A percentile compares a stretch with the other conserved stretches of the same genome.
phyloP scores from a whole-genome alignment of 1,140 invertebrate genomes.

The Leptopilina clavipes region DNA sequence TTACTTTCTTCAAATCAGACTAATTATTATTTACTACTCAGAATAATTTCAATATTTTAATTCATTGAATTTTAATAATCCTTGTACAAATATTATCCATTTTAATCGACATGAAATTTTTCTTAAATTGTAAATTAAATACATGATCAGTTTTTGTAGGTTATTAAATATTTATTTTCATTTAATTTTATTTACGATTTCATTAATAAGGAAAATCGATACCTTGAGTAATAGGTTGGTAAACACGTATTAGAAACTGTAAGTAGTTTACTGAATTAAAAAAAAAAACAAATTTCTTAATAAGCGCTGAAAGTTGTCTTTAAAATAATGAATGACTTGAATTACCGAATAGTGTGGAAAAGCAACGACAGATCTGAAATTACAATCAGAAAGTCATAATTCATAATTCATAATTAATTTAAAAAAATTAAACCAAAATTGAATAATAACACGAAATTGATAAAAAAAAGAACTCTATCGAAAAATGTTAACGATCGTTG shows the following conservation, averaged over 20 bases:
- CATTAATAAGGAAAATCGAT: neutral
- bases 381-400: neutral
- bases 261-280: neutral
- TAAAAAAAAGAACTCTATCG: too few relatives aligned
- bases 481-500: neutral
- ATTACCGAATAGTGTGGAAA: neutral
- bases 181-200: neutral
- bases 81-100: too few relatives aligned
- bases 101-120: too few relatives aligned
- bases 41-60: too few relatives aligned
- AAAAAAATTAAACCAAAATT: neutral
- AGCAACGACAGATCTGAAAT: neutral
- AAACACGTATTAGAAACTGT: slow-evolving; percentile 1
- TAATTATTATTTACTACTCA: too few relatives aligned
- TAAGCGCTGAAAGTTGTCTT: slow-evolving; percentile 3
- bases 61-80: too few relatives aligned
- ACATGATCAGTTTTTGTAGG: neutral
- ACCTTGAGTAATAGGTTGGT: neutral
- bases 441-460: neutral
- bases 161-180: too few relatives aligned
- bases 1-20: too few relatives aligned
- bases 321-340: slow-evolving; percentile 15
- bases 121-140: too few relatives aligned
- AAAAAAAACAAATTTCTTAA: neutral
- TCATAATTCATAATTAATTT: neutral